phyloP scores from a whole-genome alignment of 1,140 invertebrate genomes.

The Nasonia vitripennis region DNA sequence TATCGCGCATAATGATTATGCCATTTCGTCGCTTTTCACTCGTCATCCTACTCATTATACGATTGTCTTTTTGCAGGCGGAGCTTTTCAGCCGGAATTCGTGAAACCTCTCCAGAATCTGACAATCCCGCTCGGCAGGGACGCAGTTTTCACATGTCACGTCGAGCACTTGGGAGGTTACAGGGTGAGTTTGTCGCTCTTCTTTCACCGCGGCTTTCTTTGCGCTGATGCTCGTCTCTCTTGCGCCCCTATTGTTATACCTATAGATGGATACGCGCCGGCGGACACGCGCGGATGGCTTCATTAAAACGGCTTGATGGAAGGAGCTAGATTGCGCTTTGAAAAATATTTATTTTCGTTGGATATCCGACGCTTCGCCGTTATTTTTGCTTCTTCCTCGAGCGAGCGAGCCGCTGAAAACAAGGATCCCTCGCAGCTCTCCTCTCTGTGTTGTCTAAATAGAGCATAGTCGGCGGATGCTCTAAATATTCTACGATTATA shows the following conservation, averaged over 20 bases:
- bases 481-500: no score
- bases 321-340: background rate
- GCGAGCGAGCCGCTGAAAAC: no score
- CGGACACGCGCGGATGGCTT: background rate
- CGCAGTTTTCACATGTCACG: constrained; percentile 90
- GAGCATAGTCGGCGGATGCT: no score
- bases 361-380: no score
- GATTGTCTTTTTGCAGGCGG: constrained; percentile 72
- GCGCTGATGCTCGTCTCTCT: background rate
- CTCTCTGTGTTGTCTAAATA: no score
- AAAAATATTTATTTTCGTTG: background rate
- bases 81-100: constrained; percentile 90
- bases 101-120: constrained; percentile 87
- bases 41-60: background rate
- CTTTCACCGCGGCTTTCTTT: background rate
- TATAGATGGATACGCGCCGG: background rate
- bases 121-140: constrained; percentile 90
- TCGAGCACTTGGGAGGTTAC: constrained; percentile 91
- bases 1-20: background rate
- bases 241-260: background rate
- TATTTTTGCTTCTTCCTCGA: no score
- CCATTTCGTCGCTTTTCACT: no score
- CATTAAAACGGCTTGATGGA: constrained; percentile 9
- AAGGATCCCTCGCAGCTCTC: no score
- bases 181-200: constrained; percentile 81